A percentile compares a stretch with the other conserved stretches of the same genome.
Evolutionary conservation across 2,113 vertebrate species (phyloP).

Genomic region (Echinops telfairi): DNA sequence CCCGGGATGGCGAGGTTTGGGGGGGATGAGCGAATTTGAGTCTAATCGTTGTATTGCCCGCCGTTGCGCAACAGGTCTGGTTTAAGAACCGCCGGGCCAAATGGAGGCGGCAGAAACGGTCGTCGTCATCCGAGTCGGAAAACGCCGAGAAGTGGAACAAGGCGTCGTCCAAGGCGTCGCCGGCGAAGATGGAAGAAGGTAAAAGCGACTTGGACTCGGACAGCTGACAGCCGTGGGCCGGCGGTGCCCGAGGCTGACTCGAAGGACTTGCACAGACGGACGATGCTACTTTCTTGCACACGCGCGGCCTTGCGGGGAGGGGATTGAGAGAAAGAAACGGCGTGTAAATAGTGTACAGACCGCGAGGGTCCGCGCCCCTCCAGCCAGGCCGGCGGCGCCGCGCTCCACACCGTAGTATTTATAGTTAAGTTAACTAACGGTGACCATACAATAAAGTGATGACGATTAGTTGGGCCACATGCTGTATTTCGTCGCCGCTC

Average conservation of each 20-base stretch:
- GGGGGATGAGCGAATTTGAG: neutral
- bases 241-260: constrained; percentile 77
- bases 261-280: constrained; percentile 83
- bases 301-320: constrained; percentile 87
- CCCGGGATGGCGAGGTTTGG: accelerated
- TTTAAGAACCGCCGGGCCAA: constrained; percentile 99
- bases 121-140: constrained; percentile 98
- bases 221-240: constrained; percentile 91
- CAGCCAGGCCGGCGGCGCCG: neutral
- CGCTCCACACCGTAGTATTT: constrained; percentile 78
- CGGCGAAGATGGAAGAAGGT: constrained; percentile 92
- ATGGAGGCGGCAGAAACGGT: constrained; percentile 98
- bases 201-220: constrained; percentile 98
- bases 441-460: constrained; percentile 82
- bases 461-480: constrained; percentile 45
- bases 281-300: constrained; percentile 90
- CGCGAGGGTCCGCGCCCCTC: neutral
- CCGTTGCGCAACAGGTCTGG: constrained; percentile 92
- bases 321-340: constrained; percentile 62
- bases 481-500: constrained; percentile 25
- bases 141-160: constrained; percentile 97
- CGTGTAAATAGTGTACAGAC: constrained; percentile 91
- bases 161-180: constrained; percentile 88
- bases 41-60: neutral
- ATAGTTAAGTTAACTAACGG: constrained; percentile 85